These are phyloP conservation scores for Cotesia typhae DNA, from an alignment of 1,140 invertebrate genomes.

Conservation along the genomic window DNA sequence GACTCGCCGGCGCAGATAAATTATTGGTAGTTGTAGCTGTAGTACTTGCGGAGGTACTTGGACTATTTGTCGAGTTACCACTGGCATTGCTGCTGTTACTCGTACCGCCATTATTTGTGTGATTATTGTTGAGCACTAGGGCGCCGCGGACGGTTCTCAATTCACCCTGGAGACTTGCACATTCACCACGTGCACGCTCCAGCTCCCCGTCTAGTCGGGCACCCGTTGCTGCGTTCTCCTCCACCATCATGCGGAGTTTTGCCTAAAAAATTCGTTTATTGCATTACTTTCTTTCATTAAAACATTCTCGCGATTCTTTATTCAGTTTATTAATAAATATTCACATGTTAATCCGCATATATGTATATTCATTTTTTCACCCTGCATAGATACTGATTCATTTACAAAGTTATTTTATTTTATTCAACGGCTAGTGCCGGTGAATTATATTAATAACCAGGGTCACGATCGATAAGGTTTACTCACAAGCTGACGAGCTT, in stretches of 20 bases:
- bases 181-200: conserved; percentile 70
- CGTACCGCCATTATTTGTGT: conserved; percentile 49
- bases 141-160: conserved; percentile 63
- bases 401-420: no score
- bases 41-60: conserved; percentile 29
- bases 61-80: conserved; percentile 29
- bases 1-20: conserved; percentile 43
- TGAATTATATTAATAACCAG: neutral
- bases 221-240: conserved; percentile 74
- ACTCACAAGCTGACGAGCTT: neutral
- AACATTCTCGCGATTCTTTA: neutral
- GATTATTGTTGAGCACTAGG: conserved; percentile 58
- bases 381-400: no score
- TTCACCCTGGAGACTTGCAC: conserved; percentile 67
- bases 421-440: neutral
- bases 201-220: conserved; percentile 72
- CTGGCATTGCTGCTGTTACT: conserved; percentile 34
- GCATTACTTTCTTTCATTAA: no score
- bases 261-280: conserved; percentile 52
- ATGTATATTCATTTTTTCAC: neutral
- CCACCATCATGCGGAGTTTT: conserved; percentile 77
- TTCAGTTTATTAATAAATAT: neutral
- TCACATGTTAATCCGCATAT: neutral
- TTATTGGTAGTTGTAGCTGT: conserved; percentile 40
- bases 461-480: neutral